Evolutionary conservation across 2,797 vertebrate genomes (phyloP).

Genomic region (Poeciliopsis infans): DNA sequence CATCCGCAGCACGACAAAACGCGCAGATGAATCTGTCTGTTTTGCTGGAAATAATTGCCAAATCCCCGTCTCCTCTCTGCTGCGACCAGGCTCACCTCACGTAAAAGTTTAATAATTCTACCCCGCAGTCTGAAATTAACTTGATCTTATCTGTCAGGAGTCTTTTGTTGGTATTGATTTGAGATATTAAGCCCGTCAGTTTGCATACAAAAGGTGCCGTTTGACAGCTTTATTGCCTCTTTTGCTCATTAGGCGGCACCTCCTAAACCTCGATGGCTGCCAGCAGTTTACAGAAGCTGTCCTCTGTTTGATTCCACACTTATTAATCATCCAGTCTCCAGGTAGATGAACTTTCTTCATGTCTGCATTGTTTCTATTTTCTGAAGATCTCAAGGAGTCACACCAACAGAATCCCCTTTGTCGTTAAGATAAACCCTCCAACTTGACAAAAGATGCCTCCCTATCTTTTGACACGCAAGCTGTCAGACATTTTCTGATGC

Average conservation of each 20-base stretch:
- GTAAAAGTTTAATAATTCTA: slow-evolving; percentile 80
- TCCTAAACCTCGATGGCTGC: slow-evolving; percentile 42
- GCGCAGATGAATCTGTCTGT: slow-evolving; percentile 72
- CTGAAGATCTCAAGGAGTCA: slow-evolving; percentile 45
- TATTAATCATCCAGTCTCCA: slow-evolving; percentile 59
- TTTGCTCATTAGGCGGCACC: slow-evolving; percentile 60
- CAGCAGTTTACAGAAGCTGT: slow-evolving; percentile 24
- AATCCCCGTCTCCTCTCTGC: slow-evolving; percentile 51
- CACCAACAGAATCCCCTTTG: slow-evolving; percentile 48
- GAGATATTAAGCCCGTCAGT: slow-evolving; percentile 79
- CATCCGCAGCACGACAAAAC: slow-evolving; percentile 71
- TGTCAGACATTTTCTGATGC: slow-evolving; percentile 34
- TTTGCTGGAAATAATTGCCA: slow-evolving; percentile 73
- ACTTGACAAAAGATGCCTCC: slow-evolving; percentile 32
- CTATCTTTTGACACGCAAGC: slow-evolving; percentile 34
- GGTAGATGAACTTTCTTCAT: slow-evolving; percentile 36
- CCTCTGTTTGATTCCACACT: slow-evolving; percentile 39
- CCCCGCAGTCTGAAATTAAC: slow-evolving; percentile 76
- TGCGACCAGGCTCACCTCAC: slow-evolving; percentile 30
- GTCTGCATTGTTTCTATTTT: slow-evolving; percentile 48
- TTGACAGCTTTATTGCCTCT: slow-evolving; percentile 71
- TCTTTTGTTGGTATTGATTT: slow-evolving; percentile 79
- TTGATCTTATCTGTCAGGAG: slow-evolving; percentile 79
- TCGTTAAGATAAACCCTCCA: slow-evolving; percentile 47
- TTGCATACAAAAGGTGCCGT: slow-evolving; percentile 56